Evolutionary conservation across 2,113 vertebrate species (phyloP), one percentile per base, ranked within the genome.

Genomic region (Grammomys dolichurus): DNA sequence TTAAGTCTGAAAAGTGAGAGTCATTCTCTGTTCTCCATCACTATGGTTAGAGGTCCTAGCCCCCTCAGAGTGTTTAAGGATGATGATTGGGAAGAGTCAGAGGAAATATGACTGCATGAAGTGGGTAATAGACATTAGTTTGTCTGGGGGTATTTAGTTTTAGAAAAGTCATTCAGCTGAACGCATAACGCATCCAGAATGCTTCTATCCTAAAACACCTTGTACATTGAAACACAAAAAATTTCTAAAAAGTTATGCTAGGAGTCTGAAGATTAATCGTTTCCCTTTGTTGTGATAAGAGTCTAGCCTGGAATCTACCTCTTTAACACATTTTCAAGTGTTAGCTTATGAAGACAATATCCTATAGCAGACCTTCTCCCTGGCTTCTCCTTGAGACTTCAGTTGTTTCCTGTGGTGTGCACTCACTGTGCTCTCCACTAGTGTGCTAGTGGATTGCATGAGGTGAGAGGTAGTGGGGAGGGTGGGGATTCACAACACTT

Each of bases 1-100:
- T 95, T 90, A 88, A 87, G 17, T 84, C 87, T 90, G 65, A 75
- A 67, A 95, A 72, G 28, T 93, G 13, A 51, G 78, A 80, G 80
- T 89, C 58, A 28, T 4, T 5, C 33, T 40, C 31, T 43, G 56
- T 77, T 90, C 20, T 82, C 48, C 14, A 4, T 81, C 48, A 81
- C 70, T 19, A 14, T 67, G 40, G 26, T 82, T 58, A 48, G 48
- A 22, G 16, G 56, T 26, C 31, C 19, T 46, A n/a, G 60, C 10
- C 54, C 0, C 3, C 20, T 46, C 31, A 92, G 72, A 58, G 11
- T 33, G 10, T 72, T 54, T 89, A 63, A 94, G 19, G 72, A 58
- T 7, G 33, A 78, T 20, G 33, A 43, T 22, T 51, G 91, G 56
- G 75, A 72, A 70, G n/a, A 26, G 22, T 82, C 28, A 4, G 78